Percentiles rank a stretch among this genome's conserved stretches.
These are phyloP conservation scores for Glaucidium brasilianum DNA, from an alignment of 2,113 vertebrate species.

Conservation along the genomic window DNA sequence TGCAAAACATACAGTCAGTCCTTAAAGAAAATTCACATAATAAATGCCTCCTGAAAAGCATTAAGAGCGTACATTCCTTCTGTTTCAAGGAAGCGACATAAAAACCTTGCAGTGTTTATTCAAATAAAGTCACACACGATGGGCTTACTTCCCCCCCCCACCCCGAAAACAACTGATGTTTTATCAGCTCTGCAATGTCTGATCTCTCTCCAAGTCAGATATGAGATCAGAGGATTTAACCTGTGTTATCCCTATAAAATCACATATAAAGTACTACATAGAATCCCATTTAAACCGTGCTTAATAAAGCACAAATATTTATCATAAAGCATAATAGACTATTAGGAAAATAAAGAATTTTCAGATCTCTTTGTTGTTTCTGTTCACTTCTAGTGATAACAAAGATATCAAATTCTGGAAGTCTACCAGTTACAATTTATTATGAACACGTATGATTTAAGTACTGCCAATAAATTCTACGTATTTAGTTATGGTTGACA, in stretches of 20 bases:
- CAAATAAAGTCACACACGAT: background rate
- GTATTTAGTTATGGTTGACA: slow-evolving; percentile 2
- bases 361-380: background rate
- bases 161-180: background rate
- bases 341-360: background rate
- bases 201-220: slow-evolving; percentile 19
- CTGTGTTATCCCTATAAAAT: background rate
- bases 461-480: background rate
- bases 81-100: background rate
- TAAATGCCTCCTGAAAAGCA: background rate
- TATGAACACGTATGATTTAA: slow-evolving; percentile 4
- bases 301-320: background rate
- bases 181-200: slow-evolving; percentile 13
- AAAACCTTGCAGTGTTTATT: background rate
- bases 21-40: background rate
- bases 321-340: background rate
- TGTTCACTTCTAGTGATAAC: slow-evolving; percentile 1
- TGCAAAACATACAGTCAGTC: background rate
- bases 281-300: background rate
- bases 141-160: background rate
- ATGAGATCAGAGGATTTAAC: background rate
- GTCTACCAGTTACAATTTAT: slow-evolving; percentile 19
- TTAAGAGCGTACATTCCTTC: background rate
- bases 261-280: background rate
- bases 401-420: slow-evolving; percentile 29